A percentile compares a stretch with the other conserved stretches of the same genome.
Conservation (phyloP, 2,888 invertebrate genomes). For the Lepidochitona cinerea region DNA sequence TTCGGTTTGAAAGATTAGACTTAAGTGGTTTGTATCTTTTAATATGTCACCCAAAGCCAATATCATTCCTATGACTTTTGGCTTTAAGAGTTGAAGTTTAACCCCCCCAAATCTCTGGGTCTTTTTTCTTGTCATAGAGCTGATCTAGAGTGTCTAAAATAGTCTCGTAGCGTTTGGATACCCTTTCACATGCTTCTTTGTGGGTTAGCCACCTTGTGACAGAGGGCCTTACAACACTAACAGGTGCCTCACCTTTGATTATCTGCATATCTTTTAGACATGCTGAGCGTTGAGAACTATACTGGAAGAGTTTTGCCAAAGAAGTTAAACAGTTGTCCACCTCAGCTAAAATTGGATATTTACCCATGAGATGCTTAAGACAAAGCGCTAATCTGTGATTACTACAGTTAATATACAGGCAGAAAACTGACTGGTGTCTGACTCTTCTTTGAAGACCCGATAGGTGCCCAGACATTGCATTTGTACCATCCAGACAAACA, state of each 20-base stretch:
- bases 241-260: neutral
- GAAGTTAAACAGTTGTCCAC: neutral
- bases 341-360: neutral
- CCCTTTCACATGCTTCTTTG: neutral
- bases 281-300: neutral
- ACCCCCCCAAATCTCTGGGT: neutral
- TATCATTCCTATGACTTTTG: no score
- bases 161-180: neutral
- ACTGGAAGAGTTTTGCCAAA: neutral
- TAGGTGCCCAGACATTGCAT: neutral
- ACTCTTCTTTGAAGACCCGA: neutral
- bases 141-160: neutral
- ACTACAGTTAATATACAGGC: neutral
- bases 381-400: neutral
- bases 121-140: neutral
- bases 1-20: no score
- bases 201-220: neutral
- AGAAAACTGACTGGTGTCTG: neutral
- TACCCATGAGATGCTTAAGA: neutral
- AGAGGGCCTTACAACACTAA: neutral
- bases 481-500: neutral
- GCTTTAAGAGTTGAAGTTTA: no score
- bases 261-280: neutral
- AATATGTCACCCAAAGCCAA: no score
- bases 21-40: no score